Percentiles rank a stretch among this genome's conserved stretches.
Conservation (phyloP, 2,888 invertebrate species). For the Phanerotoma sp. region DNA sequence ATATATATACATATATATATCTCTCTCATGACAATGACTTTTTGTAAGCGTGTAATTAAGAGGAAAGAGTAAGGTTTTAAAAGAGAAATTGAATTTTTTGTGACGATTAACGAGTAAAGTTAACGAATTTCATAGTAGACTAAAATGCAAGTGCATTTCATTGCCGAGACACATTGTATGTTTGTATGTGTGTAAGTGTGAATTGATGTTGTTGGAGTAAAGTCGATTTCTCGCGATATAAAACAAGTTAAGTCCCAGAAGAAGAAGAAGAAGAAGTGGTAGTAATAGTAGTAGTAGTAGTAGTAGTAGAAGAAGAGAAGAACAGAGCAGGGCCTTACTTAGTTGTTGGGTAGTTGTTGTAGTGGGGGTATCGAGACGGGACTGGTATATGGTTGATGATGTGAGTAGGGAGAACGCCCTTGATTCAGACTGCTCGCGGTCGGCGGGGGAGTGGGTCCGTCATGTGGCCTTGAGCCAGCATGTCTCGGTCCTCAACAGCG, state of each 20-base stretch:
- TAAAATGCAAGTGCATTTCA: too few species aligned
- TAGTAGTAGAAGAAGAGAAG: conserved; percentile 6
- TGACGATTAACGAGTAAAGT: too few species aligned
- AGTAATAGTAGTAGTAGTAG: too few species aligned
- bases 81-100: background rate
- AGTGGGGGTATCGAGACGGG: conserved; percentile 26
- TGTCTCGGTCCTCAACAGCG: conserved; percentile 50
- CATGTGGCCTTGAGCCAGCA: conserved; percentile 53
- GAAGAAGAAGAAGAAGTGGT: too few species aligned
- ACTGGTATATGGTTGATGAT: conserved; percentile 13
- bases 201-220: too few species aligned
- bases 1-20: background rate
- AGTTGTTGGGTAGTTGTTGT: too few species aligned
- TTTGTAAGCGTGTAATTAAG: too few species aligned
- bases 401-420: conserved; percentile 47
- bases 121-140: too few species aligned
- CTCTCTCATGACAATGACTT: too few species aligned
- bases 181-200: too few species aligned
- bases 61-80: background rate
- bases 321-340: conserved; percentile 6
- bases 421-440: conserved; percentile 51
- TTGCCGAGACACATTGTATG: too few species aligned
- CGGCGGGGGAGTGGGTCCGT: conserved; percentile 52
- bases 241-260: background rate
- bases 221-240: background rate